Conservation (phyloP, 2,888 invertebrate genomes). For the Chydorus sphaericus region DNA sequence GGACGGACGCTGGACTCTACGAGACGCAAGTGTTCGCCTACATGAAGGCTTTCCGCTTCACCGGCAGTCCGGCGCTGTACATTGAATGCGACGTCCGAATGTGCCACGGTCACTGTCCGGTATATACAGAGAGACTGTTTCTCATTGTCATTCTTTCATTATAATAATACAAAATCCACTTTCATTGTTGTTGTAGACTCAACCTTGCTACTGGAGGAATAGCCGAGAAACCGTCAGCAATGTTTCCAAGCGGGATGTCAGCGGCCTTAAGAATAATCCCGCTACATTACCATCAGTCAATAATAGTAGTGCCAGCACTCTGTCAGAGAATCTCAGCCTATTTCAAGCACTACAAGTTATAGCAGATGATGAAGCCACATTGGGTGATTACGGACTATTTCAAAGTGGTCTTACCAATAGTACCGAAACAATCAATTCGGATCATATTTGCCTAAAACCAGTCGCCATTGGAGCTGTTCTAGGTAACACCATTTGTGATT, state of each 20-base stretch:
- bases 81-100: conserved; percentile 89
- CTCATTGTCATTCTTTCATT: conserved; percentile 1
- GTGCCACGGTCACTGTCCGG: conserved; percentile 90
- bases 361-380: conserved; percentile 54
- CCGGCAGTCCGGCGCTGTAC: conserved; percentile 82
- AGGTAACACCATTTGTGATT: no score
- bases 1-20: conserved; percentile 76
- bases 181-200: conserved; percentile 44
- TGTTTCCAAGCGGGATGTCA: conserved; percentile 30
- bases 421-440: conserved; percentile 23
- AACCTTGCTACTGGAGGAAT: conserved; percentile 85
- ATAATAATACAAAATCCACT: background rate
- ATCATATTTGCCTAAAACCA: conserved; percentile 46
- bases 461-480: conserved; percentile 50
- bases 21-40: conserved; percentile 90
- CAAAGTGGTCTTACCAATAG: background rate
- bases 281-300: conserved; percentile 24
- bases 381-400: conserved; percentile 29
- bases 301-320: no score
- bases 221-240: conserved; percentile 55
- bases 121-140: conserved; percentile 31
- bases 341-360: conserved; percentile 77
- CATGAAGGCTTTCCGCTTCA: conserved; percentile 87
- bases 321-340: conserved; percentile 78
- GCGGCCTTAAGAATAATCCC: conserved; percentile 15